phyloP scores from a whole-genome alignment of 2,113 vertebrate species.

The Blennius ocellaris region DNA sequence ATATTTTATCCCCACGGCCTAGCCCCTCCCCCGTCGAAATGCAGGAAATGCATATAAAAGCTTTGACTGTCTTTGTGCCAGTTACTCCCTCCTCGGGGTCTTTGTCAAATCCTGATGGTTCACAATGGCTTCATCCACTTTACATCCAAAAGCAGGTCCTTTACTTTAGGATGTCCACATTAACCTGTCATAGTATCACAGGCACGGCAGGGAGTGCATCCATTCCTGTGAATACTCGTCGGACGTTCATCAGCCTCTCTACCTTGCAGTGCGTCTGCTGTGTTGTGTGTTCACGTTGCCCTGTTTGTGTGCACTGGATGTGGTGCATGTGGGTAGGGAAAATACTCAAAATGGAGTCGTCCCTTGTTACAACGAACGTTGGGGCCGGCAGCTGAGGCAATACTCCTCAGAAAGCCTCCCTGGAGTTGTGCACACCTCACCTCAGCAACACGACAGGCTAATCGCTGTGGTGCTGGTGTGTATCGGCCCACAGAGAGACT shows the following conservation, averaged over 20 bases:
- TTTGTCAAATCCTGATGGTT: constrained; percentile 8
- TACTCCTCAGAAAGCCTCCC: constrained; percentile 27
- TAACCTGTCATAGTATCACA: neutral
- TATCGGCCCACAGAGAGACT: constrained; percentile 43
- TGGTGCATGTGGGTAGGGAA: constrained; percentile 63
- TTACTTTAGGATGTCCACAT: constrained; percentile 15
- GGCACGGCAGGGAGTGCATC: constrained; percentile 5
- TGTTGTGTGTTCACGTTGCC: constrained; percentile 30
- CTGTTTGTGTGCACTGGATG: constrained; percentile 52
- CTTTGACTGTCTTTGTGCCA: constrained; percentile 32
- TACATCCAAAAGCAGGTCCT: neutral
- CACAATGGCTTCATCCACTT: constrained; percentile 17
- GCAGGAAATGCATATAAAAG: constrained; percentile 57
- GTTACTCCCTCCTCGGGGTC: constrained; percentile 30
- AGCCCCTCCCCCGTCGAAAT: constrained; percentile 21
- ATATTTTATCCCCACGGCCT: constrained; percentile 36
- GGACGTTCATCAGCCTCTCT: constrained; percentile 18
- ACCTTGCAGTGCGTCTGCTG: constrained; percentile 20
- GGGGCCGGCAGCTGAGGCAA: constrained; percentile 31
- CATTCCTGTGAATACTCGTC: constrained; percentile 17
- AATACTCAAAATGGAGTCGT: constrained; percentile 72
- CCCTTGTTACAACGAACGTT: constrained; percentile 34
- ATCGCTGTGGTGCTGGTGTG: constrained; percentile 59
- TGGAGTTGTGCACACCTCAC: constrained; percentile 41
- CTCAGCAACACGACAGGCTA: constrained; percentile 57